Conservation (phyloP, 2,113 vertebrate genomes). For the Phalacrocorax brasilianus region DNA sequence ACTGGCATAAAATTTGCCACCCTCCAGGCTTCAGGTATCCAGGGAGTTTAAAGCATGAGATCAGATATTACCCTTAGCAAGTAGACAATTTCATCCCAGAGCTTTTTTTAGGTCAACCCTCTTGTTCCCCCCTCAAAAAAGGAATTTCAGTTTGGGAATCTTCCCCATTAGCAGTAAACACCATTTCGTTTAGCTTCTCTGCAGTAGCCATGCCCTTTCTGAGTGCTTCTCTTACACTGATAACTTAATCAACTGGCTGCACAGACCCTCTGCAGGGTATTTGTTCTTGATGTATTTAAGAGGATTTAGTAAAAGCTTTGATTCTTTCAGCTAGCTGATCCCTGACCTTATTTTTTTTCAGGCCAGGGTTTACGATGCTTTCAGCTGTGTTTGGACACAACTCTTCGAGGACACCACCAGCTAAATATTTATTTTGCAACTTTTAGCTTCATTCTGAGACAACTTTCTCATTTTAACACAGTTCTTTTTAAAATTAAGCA, state of each 20-base stretch:
- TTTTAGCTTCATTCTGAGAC: background rate
- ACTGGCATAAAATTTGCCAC: background rate
- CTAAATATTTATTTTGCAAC: background rate
- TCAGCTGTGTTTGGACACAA: background rate
- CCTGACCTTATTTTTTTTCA: background rate
- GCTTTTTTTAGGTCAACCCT: background rate
- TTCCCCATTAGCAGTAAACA: background rate
- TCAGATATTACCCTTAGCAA: background rate
- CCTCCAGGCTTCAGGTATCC: background rate
- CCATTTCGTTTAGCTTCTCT: background rate
- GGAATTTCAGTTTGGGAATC: background rate
- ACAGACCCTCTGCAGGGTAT: background rate
- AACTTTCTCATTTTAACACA: background rate
- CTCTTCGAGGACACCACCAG: background rate
- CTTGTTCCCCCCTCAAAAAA: accelerated
- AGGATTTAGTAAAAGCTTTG: background rate
- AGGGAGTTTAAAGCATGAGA: background rate
- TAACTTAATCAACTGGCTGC: background rate
- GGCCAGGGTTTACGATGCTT: background rate
- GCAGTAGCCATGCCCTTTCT: background rate
- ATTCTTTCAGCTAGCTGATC: background rate
- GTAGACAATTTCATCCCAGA: background rate
- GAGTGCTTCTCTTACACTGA: background rate
- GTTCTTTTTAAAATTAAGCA: background rate
- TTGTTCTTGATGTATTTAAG: background rate